Base-by-base conservation (phyloP, 1,140 invertebrate genomes). In the Diprion similis region DNA sequence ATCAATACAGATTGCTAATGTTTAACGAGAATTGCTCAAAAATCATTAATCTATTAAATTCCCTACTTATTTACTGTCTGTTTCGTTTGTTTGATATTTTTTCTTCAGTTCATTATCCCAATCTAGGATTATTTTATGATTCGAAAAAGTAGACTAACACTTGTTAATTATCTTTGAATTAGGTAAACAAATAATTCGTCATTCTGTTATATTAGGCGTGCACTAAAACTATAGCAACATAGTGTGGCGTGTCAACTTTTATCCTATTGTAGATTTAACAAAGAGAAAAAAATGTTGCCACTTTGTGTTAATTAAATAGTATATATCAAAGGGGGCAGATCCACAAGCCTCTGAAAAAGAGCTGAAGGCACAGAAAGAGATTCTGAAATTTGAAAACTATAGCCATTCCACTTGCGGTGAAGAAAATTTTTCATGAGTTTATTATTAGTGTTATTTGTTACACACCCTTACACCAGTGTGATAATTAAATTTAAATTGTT, bases 401-500 rank as follows among this genome's bases (percentile, higher is more conserved):
- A 3, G 59, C 17, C 59, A 68, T 11, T 68, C 11, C 15, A 6
- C 6, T 37, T 37, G 24, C 24, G 24, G 24, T 37, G 1, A 37
- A 37, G 24, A 37, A 37, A 37, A 37, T 37, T 37, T 37, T 1
- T 4, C 6, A 24, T 37, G 0, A 37, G 24, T 37, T 37, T 37
- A 37, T 37, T 37, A 37, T 37, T 37, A 37, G 2, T 37, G 24
- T 15, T 15, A 15, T 15, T 64, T 64, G 17, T 64, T 17, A 64
- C 59, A 64, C 59, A 64, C 8, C 1, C 17, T 64, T 64, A 64
- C 17, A 64, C 17, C 13, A 15, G 13, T 64, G 13, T 64, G 17
- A 48, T 71, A 6, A 48, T 66, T 46, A 11, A 48, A 45, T 65
- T 66, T 46, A 10, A 76, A 77, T 45, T 71, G 66, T 75, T 75